Conservation (phyloP, 2,113 vertebrate species). For the Ceyx margarethae region DNA sequence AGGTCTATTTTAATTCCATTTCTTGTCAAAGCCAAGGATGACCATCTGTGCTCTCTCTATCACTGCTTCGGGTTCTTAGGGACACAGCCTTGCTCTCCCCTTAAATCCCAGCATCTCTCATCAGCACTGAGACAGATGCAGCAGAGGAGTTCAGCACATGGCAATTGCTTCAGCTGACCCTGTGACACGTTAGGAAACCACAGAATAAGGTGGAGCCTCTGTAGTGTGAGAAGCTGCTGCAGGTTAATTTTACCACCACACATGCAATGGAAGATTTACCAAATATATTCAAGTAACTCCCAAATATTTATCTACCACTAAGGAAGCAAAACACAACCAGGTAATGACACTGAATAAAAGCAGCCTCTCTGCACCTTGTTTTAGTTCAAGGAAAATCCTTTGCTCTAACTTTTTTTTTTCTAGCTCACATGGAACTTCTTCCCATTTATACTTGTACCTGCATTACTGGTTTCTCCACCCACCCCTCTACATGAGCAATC, state of each 20-base stretch:
- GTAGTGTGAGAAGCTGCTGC: neutral
- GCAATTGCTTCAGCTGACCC: neutral
- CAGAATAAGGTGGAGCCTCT: neutral
- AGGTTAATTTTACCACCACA: neutral
- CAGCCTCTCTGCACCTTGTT: neutral
- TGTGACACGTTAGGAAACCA: neutral
- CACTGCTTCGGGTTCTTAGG: neutral
- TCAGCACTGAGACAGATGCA: neutral
- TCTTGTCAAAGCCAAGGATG: neutral
- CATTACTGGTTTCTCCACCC: neutral
- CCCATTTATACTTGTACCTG: neutral
- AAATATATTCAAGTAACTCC: neutral
- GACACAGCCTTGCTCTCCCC: neutral
- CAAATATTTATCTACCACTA: neutral
- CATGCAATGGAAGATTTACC: neutral
- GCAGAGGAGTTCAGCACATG: neutral
- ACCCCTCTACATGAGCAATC: neutral
- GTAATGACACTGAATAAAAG: neutral
- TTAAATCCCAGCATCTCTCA: neutral
- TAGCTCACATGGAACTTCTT: neutral
- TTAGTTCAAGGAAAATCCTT: neutral
- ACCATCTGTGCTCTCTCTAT: neutral
- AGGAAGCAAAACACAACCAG: neutral
- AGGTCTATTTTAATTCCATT: neutral
- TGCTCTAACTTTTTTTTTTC: neutral